A percentile compares a stretch with the other conserved stretches of the same genome.
phyloP scores from a whole-genome alignment of 2,888 invertebrate genomes.

The Archips xylosteana region DNA sequence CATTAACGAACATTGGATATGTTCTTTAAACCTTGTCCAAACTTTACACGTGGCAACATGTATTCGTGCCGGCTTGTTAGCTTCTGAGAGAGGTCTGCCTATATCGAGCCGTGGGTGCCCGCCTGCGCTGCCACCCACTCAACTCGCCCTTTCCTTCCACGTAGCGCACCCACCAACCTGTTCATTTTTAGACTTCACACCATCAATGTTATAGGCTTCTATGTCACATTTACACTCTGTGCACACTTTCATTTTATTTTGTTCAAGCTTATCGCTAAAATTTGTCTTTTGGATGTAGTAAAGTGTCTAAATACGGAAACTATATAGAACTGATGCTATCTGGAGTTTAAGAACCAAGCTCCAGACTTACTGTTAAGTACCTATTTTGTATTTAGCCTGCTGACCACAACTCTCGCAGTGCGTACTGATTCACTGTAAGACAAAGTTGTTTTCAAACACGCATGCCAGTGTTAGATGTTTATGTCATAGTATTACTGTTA shows the following conservation, averaged over 20 bases:
- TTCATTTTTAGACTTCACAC: slow-evolving; percentile 70
- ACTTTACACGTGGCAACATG: slow-evolving; percentile 66
- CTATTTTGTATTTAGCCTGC: slow-evolving; percentile 48
- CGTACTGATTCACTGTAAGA: slow-evolving; percentile 51
- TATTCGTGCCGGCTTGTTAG: slow-evolving; percentile 73
- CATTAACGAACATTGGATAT: slow-evolving; percentile 62
- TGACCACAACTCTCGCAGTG: slow-evolving; percentile 50
- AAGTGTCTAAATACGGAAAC: slow-evolving; percentile 57
- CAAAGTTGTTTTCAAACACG: slow-evolving; percentile 50
- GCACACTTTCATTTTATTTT: slow-evolving; percentile 66
- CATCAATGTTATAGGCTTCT: slow-evolving; percentile 62
- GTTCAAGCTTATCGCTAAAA: slow-evolving; percentile 72
- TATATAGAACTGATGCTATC: slow-evolving; percentile 55
- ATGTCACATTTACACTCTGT: slow-evolving; percentile 64
- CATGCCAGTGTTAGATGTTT: slow-evolving; percentile 72
- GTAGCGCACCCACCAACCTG: slow-evolving; percentile 63
- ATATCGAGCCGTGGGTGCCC: slow-evolving; percentile 85
- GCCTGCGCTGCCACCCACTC: slow-evolving; percentile 68
- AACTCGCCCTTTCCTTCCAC: slow-evolving; percentile 66
- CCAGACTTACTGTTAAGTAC: slow-evolving; percentile 52
- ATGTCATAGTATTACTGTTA: slow-evolving; percentile 48
- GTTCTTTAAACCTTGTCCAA: slow-evolving; percentile 63
- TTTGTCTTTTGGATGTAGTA: slow-evolving; percentile 70
- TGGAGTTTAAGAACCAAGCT: slow-evolving; percentile 58
- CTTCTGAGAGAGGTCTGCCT: slow-evolving; percentile 71